Evolutionary conservation across 2,888 invertebrate genomes (phyloP).

Genomic region (Mythimna lalbum): DNA sequence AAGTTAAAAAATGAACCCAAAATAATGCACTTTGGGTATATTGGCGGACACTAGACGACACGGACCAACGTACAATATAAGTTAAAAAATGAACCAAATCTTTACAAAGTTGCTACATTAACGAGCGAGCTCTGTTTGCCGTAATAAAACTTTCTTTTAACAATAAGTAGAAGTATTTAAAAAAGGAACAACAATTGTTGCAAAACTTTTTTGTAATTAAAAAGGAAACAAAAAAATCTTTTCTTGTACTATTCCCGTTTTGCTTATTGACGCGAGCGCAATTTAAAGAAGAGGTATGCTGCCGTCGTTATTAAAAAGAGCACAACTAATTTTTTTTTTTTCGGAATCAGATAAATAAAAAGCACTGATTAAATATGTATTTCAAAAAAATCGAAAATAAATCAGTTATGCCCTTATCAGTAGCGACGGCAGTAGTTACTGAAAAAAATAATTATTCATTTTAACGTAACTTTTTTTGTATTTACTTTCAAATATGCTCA

Average conservation of each 20-base stretch:
- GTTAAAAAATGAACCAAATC: slow-evolving; percentile 34
- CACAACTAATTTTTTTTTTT: too few relatives aligned
- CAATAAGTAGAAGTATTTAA: slow-evolving; percentile 41
- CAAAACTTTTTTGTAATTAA: slow-evolving; percentile 45
- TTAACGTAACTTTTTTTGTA: background rate
- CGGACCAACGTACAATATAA: background rate
- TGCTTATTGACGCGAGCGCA: background rate
- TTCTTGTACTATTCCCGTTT: slow-evolving; percentile 38
- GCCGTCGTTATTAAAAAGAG: too few relatives aligned
- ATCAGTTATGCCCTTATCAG: too few relatives aligned
- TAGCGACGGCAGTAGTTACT: background rate
- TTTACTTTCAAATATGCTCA: too few relatives aligned
- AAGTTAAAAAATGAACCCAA: too few relatives aligned
- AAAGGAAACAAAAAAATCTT: slow-evolving; percentile 19
- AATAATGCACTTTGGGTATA: too few relatives aligned
- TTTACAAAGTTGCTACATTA: slow-evolving; percentile 41
- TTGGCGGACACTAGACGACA: too few relatives aligned
- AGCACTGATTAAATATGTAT: too few relatives aligned
- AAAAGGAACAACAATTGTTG: slow-evolving; percentile 44
- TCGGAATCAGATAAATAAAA: too few relatives aligned
- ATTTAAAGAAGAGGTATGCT: too few relatives aligned
- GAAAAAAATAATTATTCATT: background rate
- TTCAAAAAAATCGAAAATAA: too few relatives aligned
- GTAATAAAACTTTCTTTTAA: slow-evolving; percentile 66
- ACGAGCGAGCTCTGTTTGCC: slow-evolving; percentile 22